Evolutionary conservation across 2,888 invertebrate species (phyloP), one percentile per base, ranked within the genome.

Genomic region (Hipparchia sbordonii): DNA sequence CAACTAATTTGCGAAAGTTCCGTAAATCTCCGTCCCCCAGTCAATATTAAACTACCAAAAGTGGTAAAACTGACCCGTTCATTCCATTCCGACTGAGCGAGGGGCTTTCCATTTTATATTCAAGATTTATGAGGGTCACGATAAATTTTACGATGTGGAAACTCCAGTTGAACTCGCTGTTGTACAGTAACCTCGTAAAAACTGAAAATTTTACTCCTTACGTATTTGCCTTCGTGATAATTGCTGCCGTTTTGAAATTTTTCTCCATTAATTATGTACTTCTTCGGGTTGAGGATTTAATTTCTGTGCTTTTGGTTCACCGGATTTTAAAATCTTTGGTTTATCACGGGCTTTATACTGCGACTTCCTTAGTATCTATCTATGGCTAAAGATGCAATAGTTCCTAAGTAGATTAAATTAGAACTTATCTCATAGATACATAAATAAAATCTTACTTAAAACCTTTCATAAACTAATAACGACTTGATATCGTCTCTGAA

Each of bases 91-190:
- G 48, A 61, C 69, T n/a, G 61, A 10, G 39, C n/a, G 46, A 23
- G 57, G 48, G 46, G 60, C 39, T 69, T 59, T 59, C 61, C 69
- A 39, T 69, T 87, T 86, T 85, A 86, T 85, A 84, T 85, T 84
- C 81, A 76, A 82, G 82, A 86, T 87, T 87, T 87, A 87, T 82
- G 80, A 78, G 77, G 72, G 76, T 76, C 77, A 80, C 82, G 83
- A 86, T 87, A 86, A 85, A 86, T 85, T 86, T 87, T 83, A 87
- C 84, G 80, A 82, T 75, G 82, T 82, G 82, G 81, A 85, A 87
- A 81, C 78, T 81, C 81, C 78, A 13, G 73, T 75, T 70, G 60
- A 60, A 72, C 66, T 67, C 68, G n/a, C n/a, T 66, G 69, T 59
- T 67, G 62, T 70, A 48, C 13, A 39, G 33, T 10, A 3, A 46